Evolutionary conservation across 2,113 vertebrate species (phyloP).

Genomic region (Xiphias gladius): DNA sequence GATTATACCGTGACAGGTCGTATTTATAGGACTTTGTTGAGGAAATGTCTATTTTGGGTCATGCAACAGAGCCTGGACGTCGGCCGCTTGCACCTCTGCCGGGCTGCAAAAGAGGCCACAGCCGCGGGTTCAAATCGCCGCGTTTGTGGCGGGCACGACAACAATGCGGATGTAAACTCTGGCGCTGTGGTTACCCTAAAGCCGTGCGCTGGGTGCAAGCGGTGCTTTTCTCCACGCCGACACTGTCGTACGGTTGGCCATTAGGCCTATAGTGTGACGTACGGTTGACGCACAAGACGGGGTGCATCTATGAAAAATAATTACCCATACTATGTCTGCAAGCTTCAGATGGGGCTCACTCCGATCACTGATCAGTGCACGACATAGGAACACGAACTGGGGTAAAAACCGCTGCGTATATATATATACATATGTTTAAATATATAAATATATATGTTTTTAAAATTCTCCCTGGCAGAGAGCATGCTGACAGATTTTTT

Average conservation of each 20-base stretch:
- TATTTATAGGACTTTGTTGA: not conserved
- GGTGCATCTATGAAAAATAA: conserved; percentile 83
- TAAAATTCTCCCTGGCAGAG: not conserved
- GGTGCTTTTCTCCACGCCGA: conserved; percentile 42
- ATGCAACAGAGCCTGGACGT: not conserved
- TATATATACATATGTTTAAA: too few species aligned
- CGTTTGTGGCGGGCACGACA: conserved; percentile 37
- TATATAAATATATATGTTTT: not conserved
- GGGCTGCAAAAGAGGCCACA: not conserved
- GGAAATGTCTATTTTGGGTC: not conserved
- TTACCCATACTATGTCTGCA: conserved; percentile 80
- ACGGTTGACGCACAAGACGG: conserved; percentile 85
- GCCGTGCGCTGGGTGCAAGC: conserved; percentile 54
- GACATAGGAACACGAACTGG: not conserved
- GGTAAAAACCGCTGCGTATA: not conserved
- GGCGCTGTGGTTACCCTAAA: conserved; percentile 56
- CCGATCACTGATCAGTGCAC: conserved; percentile 45
- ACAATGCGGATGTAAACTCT: conserved; percentile 47
- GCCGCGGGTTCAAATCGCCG: conserved; percentile 30
- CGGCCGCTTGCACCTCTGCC: not conserved
- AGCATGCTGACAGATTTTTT: not conserved
- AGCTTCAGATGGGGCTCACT: conserved; percentile 68
- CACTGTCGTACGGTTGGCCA: conserved; percentile 75
- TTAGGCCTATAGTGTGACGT: conserved; percentile 84
- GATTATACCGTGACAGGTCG: conserved; percentile 33